Evolutionary conservation across 2,888 invertebrate species (phyloP), one percentile per base, ranked within the genome.

Genomic region (Latrodectus elegans): DNA sequence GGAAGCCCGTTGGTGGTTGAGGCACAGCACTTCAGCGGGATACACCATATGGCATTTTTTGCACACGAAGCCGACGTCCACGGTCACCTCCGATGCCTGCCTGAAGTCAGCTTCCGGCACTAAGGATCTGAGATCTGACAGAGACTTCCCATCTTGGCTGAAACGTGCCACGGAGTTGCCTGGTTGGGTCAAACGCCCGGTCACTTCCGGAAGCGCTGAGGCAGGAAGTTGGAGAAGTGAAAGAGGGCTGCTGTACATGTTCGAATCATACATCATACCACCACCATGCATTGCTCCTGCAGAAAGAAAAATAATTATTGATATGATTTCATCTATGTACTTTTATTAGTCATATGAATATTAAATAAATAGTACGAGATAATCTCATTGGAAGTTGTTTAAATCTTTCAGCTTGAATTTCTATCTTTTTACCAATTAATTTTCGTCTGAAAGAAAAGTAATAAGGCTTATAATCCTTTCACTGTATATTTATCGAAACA

Each of bases 21-120:
- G 93, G 89, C 96, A 94, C 12, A 95, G 94, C 64, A 94, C 94
- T 88, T 95, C 95, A 84, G 95, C 94, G 8, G 95, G 95, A 92
- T 95, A 96, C n/a, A 96, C 96, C 90, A 96, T 94, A 90, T 96
- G 95, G 92, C 96, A 96, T 92, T 96, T 95, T 92, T 96, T 96
- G 94, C 96, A 96, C 91, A 95, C 95, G 93, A 95, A 95, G 92
- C 95, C 95, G 79, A 95, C 93, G 91, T 95, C 95, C 22, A 89
- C 88, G 22, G 89, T 89, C 52, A 90, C 91, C 89, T 92, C 92
- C 51, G 90, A 89, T 10, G 91, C 91, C 84, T 91, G 91, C 79
- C 90, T 90, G 78, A 91, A 91, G 89, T 92, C 92, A 8, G 90
- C 89, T n/a, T 90, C 89, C 22, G 90, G 90, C 55, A 92, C 91